Evolutionary conservation across 2,113 vertebrate species (phyloP), one percentile per base, ranked within the genome.

Genomic region (Pithys albifrons): DNA sequence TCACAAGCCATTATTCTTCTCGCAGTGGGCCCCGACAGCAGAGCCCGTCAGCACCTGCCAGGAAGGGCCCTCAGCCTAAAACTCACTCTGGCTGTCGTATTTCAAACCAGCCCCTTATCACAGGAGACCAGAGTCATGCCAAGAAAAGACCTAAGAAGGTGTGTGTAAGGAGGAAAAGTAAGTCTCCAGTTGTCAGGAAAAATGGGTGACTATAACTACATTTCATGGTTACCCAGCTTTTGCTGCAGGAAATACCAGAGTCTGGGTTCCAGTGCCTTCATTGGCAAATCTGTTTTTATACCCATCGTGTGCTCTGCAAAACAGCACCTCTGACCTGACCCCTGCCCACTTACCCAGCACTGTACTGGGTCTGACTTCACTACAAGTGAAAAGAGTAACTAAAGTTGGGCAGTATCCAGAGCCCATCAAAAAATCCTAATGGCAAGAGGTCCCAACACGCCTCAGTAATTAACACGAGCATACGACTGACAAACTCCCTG

Each of bases 1-100:
- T 91, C 91, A 79, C 62, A 91, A 94, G 70, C 45, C 89, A 94
- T 96, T 94, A 91, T 73, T 97, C 94, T 94, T 75, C 91, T 70
- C 55, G 25, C 75, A 33, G 35, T 19, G 74, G 77, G 61, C 64
- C 80, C 77, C 3, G 57, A 74, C 12, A 85, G 87, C 89, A 87
- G 58, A 77, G 91, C 91, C 85, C 94, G 69, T 89, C 94, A 95
- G 87, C 93, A 94, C 75, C 74, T 94, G 88, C 37, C 89, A 88
- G 1, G 43, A 73, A 74, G 18, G 91, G 52, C 35, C 55, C 84
- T 91, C 0, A 0, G 39, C 86, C 89, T 20, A 89, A 75, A 91
- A n/a, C 62, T 75, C 66, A 25, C 45, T 14, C 28, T 95, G 48
- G 70, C 87, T 85, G 73, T 65, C 0, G 0, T 69, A 79, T 89